phyloP scores from a whole-genome alignment of 2,888 invertebrate species.

The Tridacna crocea region DNA sequence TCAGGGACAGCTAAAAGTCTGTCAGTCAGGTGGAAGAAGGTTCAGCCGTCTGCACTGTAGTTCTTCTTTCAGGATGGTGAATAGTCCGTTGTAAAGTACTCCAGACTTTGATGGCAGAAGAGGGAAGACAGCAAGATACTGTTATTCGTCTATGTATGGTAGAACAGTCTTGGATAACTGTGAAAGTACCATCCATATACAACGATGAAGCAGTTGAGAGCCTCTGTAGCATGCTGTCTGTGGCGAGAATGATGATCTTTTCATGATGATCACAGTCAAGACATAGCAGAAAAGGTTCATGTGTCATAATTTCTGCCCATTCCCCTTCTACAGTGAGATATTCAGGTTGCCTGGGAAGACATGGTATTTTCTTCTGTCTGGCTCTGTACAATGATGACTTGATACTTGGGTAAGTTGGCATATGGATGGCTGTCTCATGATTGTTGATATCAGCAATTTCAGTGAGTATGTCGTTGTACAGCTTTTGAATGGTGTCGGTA shows the following conservation, averaged over 20 bases:
- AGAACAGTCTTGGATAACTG: conserved; percentile 17
- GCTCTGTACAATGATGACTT: conserved; percentile 13
- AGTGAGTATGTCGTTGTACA: conserved; percentile 3
- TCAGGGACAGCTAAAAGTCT: neutral
- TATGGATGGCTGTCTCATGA: neutral
- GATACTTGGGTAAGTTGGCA: neutral
- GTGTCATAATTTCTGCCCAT: neutral
- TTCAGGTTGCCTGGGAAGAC: neutral
- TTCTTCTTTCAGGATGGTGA: conserved; percentile 12
- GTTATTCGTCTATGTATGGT: conserved; percentile 10
- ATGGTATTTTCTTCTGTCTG: conserved; percentile 9
- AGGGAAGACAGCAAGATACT: neutral
- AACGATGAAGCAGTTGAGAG: neutral
- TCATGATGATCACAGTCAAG: neutral
- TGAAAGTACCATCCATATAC: conserved; percentile 17
- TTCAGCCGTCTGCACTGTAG: conserved; percentile 2
- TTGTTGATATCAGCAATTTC: neutral
- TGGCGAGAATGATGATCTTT: conserved; percentile 6
- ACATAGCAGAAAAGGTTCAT: neutral
- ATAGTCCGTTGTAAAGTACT: conserved; percentile 6
- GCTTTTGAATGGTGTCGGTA: neutral
- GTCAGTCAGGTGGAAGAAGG: conserved; percentile 4
- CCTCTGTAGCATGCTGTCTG: conserved; percentile 11
- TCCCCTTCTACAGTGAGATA: neutral
- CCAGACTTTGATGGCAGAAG: neutral